A percentile compares a stretch with the other conserved stretches of the same genome.
Evolutionary conservation across 2,113 vertebrate genomes (phyloP).

Genomic region (Crotalus tigris): DNA sequence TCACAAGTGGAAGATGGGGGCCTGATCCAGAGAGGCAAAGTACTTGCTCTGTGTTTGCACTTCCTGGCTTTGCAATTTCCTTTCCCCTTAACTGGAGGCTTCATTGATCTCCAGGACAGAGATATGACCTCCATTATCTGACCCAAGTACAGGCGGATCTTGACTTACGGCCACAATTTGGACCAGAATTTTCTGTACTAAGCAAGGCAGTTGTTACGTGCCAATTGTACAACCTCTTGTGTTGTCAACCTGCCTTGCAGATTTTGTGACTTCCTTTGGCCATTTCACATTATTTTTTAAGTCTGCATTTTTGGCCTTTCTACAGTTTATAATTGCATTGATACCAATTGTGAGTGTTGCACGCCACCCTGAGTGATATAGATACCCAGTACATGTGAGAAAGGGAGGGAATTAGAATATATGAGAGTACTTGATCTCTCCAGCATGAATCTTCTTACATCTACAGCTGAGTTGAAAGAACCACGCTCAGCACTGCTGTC

Average conservation of each 20-base stretch:
- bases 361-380: background rate
- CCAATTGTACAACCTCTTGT: background rate
- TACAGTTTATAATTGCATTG: background rate
- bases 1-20: background rate
- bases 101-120: no score
- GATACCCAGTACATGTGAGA: background rate
- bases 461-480: no score
- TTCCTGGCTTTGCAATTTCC: background rate
- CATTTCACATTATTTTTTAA: background rate
- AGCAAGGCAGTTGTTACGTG: no score
- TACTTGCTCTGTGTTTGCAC: background rate
- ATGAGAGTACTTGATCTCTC: background rate
- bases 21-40: background rate
- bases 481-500: background rate
- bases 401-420: background rate
- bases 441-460: background rate
- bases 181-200: no score
- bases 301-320: background rate
- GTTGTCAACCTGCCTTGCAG: background rate
- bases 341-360: background rate
- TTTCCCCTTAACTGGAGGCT: background rate
- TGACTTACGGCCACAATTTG: no score
- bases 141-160: background rate
- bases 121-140: no score
- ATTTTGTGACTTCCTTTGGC: background rate